Evolutionary conservation across 2,888 invertebrate species (phyloP).

Genomic region (Rhingia campestris): DNA sequence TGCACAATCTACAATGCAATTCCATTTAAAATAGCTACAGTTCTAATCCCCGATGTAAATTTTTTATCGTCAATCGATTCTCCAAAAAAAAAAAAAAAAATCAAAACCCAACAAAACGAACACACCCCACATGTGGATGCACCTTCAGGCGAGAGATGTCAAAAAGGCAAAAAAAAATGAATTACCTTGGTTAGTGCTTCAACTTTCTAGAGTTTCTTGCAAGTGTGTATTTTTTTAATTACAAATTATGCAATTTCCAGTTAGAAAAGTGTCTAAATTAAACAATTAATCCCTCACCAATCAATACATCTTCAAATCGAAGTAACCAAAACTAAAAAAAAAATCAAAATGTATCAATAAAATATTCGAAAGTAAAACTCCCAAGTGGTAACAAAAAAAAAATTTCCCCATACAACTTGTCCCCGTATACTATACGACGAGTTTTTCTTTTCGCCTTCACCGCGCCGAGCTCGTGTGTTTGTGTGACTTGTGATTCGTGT

Average conservation of each 20-base stretch:
- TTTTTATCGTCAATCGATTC: no score
- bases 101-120: conserved; percentile 7
- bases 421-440: conserved; percentile 62
- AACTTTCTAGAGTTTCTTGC: conserved; percentile 62
- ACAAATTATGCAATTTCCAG: conserved; percentile 68
- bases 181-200: conserved; percentile 52
- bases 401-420: conserved; percentile 67
- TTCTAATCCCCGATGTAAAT: no score
- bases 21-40: no score
- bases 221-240: conserved; percentile 55
- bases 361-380: conserved; percentile 64
- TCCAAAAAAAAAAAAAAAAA: neutral
- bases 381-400: conserved; percentile 49
- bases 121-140: conserved; percentile 34
- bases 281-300: neutral
- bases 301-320: neutral
- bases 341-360: conserved; percentile 44
- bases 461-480: conserved; percentile 45
- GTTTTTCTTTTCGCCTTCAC: conserved; percentile 69
- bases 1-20: no score
- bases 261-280: conserved; percentile 24
- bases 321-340: neutral
- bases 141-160: conserved; percentile 51
- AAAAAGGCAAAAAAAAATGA: conserved; percentile 45
- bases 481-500: conserved; percentile 40